Conservation (phyloP, 2,113 vertebrate genomes). For the Rallus limicola region DNA sequence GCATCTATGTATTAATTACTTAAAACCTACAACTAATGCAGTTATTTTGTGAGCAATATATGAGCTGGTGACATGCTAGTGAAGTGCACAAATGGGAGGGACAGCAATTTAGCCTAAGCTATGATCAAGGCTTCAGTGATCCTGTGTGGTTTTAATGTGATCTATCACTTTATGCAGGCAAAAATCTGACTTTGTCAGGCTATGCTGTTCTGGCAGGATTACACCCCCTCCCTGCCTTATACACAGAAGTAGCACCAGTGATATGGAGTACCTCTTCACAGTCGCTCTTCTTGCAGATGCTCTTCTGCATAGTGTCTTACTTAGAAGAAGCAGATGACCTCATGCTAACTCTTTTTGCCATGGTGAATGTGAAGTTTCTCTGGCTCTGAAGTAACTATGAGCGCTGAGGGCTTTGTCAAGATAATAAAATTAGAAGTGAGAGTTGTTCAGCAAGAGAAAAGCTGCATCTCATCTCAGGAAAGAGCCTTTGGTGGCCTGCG, state of each 20-base stretch:
- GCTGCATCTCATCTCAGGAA: background rate
- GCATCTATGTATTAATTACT: background rate
- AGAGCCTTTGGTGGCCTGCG: background rate
- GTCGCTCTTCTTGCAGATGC: background rate
- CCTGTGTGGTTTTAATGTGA: background rate
- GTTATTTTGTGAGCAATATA: background rate
- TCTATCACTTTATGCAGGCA: background rate
- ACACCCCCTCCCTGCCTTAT: accelerated
- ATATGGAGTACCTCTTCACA: background rate
- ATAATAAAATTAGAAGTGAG: background rate
- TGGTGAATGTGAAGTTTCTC: background rate
- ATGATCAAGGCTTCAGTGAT: background rate
- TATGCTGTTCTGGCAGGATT: background rate
- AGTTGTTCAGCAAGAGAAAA: background rate
- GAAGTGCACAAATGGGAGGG: background rate
- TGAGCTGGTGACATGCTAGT: background rate
- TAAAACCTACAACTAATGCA: background rate
- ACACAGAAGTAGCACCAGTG: background rate
- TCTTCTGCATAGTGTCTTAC: background rate
- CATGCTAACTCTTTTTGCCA: background rate
- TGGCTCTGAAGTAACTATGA: background rate
- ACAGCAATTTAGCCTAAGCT: background rate
- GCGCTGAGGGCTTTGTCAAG: background rate
- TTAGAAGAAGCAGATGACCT: background rate
- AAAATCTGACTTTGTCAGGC: background rate